A percentile compares a stretch with the other conserved stretches of the same genome.
These are phyloP conservation scores for Uloborus plumipes DNA, from an alignment of 2,888 invertebrate species.

Conservation along the genomic window DNA sequence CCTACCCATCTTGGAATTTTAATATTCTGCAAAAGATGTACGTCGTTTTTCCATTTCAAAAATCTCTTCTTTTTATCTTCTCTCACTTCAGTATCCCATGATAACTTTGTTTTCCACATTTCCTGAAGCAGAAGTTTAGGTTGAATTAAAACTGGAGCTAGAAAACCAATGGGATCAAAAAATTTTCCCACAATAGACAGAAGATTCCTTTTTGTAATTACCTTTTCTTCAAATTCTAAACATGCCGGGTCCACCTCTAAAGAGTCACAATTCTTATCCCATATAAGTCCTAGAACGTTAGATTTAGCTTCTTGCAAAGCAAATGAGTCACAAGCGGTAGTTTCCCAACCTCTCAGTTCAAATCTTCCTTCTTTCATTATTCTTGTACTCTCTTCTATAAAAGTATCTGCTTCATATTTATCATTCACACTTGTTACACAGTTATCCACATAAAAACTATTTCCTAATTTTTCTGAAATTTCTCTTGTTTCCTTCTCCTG, in stretches of 20 bases:
- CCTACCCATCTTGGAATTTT: conserved; percentile 4
- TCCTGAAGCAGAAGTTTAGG: conserved; percentile 3
- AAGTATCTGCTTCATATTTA: conserved; percentile 1
- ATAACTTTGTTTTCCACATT: not conserved
- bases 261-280: not conserved
- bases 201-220: conserved; percentile 16
- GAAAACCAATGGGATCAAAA: not conserved
- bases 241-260: not conserved
- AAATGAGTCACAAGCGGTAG: not conserved
- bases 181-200: not conserved
- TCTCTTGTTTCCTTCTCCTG: not conserved
- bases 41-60: not conserved
- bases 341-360: conserved; percentile 21
- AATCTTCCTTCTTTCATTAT: conserved; percentile 22
- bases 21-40: not conserved
- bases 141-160: not conserved
- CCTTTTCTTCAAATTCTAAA: conserved; percentile 7
- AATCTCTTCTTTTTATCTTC: not conserved
- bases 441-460: conserved; percentile 12
- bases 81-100: not conserved
- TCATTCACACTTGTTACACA: conserved; percentile 11
- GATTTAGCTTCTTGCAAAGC: not conserved
- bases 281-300: conserved; percentile 2
- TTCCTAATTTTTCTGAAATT: not conserved
- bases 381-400: conserved; percentile 16